A percentile compares a stretch with the other conserved stretches of the same genome.
Conservation (phyloP, 2,888 invertebrate species). For the Acleris literana region DNA sequence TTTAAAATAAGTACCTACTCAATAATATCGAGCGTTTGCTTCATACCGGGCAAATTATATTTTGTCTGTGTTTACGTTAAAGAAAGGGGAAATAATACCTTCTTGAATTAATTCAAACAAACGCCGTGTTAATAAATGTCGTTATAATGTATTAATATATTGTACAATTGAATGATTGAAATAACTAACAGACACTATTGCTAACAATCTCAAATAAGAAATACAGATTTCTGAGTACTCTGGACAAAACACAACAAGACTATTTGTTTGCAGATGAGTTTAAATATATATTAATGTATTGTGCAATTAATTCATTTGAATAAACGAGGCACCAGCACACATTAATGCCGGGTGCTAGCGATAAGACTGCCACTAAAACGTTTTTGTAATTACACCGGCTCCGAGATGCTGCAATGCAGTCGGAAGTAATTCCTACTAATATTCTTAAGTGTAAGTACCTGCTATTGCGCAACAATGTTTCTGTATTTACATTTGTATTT, state of each 20-base stretch:
- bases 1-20: conserved; percentile 2
- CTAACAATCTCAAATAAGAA: too few relatives aligned
- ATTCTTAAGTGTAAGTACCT: conserved; percentile 60
- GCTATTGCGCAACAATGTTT: conserved; percentile 22
- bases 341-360: conserved; percentile 37
- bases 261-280: too few relatives aligned
- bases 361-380: conserved; percentile 53
- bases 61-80: too few relatives aligned
- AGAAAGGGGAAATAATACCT: too few relatives aligned
- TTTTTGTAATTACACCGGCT: conserved; percentile 66
- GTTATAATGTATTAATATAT: not conserved
- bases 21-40: too few relatives aligned
- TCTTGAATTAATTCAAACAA: too few relatives aligned
- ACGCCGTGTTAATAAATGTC: too few relatives aligned
- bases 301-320: conserved; percentile 45
- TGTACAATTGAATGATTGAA: conserved; percentile 41
- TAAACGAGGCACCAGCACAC: conserved; percentile 46
- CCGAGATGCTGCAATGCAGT: conserved; percentile 70
- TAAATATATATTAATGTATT: conserved; percentile 25
- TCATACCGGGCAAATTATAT: too few relatives aligned
- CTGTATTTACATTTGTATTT: not conserved
- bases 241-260: too few relatives aligned
- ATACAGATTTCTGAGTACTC: too few relatives aligned
- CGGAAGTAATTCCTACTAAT: conserved; percentile 67
- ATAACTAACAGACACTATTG: conserved; percentile 36